Percentiles rank a stretch among this genome's conserved stretches.
Conservation (phyloP, 2,888 invertebrate genomes). For the Melikaiella ostensackeni region DNA sequence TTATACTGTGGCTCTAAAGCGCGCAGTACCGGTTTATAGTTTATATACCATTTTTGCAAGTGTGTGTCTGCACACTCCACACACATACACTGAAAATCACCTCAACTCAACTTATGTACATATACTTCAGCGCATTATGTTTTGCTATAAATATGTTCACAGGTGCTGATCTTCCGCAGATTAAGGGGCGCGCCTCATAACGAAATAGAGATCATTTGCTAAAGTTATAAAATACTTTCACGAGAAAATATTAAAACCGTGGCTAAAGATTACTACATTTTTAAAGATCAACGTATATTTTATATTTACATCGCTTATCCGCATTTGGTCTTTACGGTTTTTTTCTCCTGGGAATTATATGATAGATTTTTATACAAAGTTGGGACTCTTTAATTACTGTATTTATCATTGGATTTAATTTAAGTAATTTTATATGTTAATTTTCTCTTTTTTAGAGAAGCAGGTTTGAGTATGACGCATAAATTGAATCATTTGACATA, state of each 20-base stretch:
- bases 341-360: background rate
- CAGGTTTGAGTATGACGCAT: background rate
- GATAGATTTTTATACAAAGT: background rate
- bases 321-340: background rate
- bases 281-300: conserved; percentile 9
- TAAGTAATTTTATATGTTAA: no score
- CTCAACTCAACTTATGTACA: background rate
- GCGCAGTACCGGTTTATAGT: conserved; percentile 41
- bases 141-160: conserved; percentile 40
- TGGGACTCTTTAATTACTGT: background rate
- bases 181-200: conserved; percentile 38
- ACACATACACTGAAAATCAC: conserved; percentile 25
- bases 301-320: background rate
- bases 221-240: conserved; percentile 39
- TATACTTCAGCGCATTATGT: conserved; percentile 35
- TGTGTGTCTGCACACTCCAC: background rate
- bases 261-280: conserved; percentile 21
- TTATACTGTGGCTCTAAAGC: conserved; percentile 35
- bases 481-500: conserved; percentile 37
- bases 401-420: background rate
- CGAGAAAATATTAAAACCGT: conserved; percentile 29
- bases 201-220: conserved; percentile 37
- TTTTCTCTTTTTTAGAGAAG: background rate
- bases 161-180: conserved; percentile 38
- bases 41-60: conserved; percentile 33